Conservation (phyloP, 2,797 vertebrate genomes). For the Liasis olivaceus region DNA sequence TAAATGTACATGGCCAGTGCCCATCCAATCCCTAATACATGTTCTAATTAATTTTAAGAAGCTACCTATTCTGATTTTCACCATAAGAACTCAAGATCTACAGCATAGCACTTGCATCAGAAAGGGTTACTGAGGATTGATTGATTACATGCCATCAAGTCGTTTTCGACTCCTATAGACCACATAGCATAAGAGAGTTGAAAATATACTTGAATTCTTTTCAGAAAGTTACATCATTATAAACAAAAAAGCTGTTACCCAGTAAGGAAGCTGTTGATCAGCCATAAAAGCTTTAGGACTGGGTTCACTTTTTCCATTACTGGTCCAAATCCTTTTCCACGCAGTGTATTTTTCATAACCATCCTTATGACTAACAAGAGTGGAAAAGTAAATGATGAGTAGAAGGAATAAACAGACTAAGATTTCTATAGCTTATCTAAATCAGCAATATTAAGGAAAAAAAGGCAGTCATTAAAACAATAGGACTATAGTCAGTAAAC, state of each 20-base stretch:
- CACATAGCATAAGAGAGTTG: not conserved
- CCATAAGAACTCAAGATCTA: not conserved
- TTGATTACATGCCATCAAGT: not conserved
- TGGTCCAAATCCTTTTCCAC: conserved; percentile 97
- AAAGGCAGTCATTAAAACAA: not conserved
- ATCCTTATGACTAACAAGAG: conserved; percentile 89
- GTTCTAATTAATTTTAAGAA: not conserved
- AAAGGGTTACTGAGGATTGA: not conserved
- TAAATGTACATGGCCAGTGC: not conserved
- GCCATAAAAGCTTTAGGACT: conserved; percentile 99
- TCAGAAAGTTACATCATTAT: not conserved
- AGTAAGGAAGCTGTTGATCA: conserved; percentile 97
- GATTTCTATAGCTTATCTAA: conserved; percentile 3
- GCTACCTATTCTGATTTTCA: not conserved
- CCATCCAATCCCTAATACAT: not conserved
- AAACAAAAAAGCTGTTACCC: conserved; percentile 78
- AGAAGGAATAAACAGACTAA: not conserved
- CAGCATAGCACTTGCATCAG: not conserved
- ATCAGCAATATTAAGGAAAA: not conserved
- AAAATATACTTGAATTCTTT: not conserved
- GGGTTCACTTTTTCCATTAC: conserved; percentile 96
- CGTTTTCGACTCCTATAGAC: not conserved
- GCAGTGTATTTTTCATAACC: conserved; percentile 91
- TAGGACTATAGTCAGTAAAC: not conserved
- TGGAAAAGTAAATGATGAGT: conserved; percentile 33